These are phyloP conservation scores for Cryptotis parvus DNA, from an alignment of 2,113 vertebrate genomes.

Conservation along the genomic window DNA sequence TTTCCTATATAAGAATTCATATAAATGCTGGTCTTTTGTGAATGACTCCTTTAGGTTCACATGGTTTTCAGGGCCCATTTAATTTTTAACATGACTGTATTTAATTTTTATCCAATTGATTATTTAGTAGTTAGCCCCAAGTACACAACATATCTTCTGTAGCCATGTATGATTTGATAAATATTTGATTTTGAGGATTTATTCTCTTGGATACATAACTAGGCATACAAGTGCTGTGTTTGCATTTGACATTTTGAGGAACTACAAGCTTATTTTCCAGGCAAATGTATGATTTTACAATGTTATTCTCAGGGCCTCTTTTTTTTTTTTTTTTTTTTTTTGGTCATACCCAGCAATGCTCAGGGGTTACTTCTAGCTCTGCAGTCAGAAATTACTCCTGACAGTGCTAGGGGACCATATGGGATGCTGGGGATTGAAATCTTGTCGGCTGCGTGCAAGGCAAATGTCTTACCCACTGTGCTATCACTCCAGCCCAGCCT, in stretches of 20 bases:
- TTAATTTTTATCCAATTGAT: constrained; percentile 29
- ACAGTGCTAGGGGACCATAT: no score
- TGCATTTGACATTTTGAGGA: constrained; percentile 29
- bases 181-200: not conserved
- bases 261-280: not conserved
- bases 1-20: not conserved
- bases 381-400: no score
- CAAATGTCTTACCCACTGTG: no score
- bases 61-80: not conserved
- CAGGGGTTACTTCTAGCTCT: no score
- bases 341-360: no score
- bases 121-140: not conserved
- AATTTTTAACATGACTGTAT: not conserved
- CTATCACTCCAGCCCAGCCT: no score
- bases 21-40: not conserved
- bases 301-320: not conserved
- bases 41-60: not conserved
- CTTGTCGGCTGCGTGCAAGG: no score
- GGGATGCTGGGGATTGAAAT: no score
- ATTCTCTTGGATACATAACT: not conserved
- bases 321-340: no score
- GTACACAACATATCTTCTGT: not conserved
- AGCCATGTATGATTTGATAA: not conserved
- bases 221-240: not conserved
- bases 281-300: not conserved